Evolutionary conservation across 2,797 vertebrate species (phyloP).

Genomic region (Rhabdomys pumilio): DNA sequence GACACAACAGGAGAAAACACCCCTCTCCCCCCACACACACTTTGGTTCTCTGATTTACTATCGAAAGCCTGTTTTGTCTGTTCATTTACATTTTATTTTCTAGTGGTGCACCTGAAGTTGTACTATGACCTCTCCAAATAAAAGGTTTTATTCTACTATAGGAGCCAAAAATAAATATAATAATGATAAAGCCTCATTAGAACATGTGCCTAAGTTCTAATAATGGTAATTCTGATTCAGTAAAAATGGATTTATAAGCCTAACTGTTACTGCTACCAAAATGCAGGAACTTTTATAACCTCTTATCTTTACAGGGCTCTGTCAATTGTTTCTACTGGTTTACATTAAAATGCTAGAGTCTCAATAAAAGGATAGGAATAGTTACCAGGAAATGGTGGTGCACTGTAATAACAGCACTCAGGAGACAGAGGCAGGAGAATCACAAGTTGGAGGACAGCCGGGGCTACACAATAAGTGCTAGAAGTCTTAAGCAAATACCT

Average conservation of each 20-base stretch:
- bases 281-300: background rate
- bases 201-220: background rate
- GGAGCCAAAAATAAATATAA: constrained; percentile 32
- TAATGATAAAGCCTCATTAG: constrained; percentile 28
- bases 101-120: background rate
- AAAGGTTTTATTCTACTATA: constrained; percentile 8
- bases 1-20: background rate
- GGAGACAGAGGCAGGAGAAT: too few species aligned
- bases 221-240: background rate
- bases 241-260: constrained; percentile 6
- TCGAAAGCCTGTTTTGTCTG: constrained; percentile 19
- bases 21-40: background rate
- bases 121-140: constrained; percentile 7
- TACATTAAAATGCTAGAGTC: constrained; percentile 10
- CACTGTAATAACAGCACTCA: background rate
- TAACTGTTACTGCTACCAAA: constrained; percentile 6
- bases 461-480: background rate
- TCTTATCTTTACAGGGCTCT: background rate
- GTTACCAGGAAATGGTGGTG: background rate
- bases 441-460: background rate
- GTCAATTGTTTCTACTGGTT: background rate
- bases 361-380: background rate
- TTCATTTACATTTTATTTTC: constrained; percentile 1
- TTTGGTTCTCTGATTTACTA: background rate
- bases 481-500: background rate